These are phyloP conservation scores for Sebastes hubbsi DNA, from an alignment of 2,797 vertebrate genomes.

Conservation along the genomic window DNA sequence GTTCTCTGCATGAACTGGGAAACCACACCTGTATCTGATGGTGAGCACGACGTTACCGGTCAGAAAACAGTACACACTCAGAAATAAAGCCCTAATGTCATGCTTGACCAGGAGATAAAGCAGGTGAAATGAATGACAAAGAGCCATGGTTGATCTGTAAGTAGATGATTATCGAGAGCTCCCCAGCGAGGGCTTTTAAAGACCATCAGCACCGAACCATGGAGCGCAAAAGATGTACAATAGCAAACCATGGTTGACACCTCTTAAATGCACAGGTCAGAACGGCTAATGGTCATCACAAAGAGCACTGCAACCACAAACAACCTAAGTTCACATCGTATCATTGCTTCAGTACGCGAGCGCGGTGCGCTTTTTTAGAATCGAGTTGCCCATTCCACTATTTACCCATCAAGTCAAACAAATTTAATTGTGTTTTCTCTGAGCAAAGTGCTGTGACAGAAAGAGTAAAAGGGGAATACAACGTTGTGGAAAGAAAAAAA, in stretches of 20 bases:
- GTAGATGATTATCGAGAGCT: conserved; percentile 66
- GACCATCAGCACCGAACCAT: conserved; percentile 67
- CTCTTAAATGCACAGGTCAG: conserved; percentile 69
- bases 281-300: conserved; percentile 66
- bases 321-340: conserved; percentile 54
- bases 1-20: background rate
- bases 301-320: conserved; percentile 63
- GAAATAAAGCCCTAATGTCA: conserved; percentile 20
- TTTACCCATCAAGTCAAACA: conserved; percentile 66
- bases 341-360: conserved; percentile 36
- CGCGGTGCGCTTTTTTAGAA: conserved; percentile 27
- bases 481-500: conserved; percentile 7
- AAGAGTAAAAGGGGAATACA: conserved; percentile 29
- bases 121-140: conserved; percentile 58
- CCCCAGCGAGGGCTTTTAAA: conserved; percentile 67
- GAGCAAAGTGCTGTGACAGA: conserved; percentile 63
- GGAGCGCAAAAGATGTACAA: conserved; percentile 58
- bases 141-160: conserved; percentile 40
- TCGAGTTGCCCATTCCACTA: conserved; percentile 43
- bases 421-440: conserved; percentile 66
- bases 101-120: conserved; percentile 49
- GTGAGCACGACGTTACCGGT: background rate
- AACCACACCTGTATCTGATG: background rate
- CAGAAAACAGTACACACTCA: background rate
- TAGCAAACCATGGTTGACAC: conserved; percentile 68